Evolutionary conservation across 2,888 invertebrate species (phyloP), one percentile per base, ranked within the genome.

Genomic region (Bellardia bayeri): DNA sequence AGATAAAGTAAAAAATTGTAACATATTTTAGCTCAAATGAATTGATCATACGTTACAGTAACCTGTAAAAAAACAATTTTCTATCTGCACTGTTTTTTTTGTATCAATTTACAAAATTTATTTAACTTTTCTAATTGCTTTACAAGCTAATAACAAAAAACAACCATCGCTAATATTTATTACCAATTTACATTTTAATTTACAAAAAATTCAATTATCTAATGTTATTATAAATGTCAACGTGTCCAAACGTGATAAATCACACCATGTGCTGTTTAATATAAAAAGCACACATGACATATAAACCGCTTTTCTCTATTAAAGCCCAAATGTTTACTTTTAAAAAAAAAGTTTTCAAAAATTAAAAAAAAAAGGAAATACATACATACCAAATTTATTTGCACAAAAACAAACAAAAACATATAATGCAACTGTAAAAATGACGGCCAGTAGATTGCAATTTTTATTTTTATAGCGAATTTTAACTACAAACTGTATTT

Each of bases 201-300:
- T 49, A 68, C 14, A 63, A 68, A 42, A 16, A 86, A 78, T 85
- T 74, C 68, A 86, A 74, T 86, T 79, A 82, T 63, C 72, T 68
- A 78, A 78, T 69, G 42, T 85, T 71, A 86, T 83, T 80, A 72
- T 37, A 82, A 82, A 84, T 51, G 58, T 90, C 89, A 90, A 90
- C 88, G 71, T 88, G 84, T 84, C 81, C 69, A 88, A 87, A 56
- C 75, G 72, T 74, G 82, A 76, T 86, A 88, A 86, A 83, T 88
- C 75, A 71, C n/a, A 54, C 33, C 30, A 40, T 49, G 40, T 58
- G 64, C 16, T 56, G 45, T 30, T 51, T 23, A 68, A 33, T 11
- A 74, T 13, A 40, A 45, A 42, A 23, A 51, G 14, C 14, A 1
- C 13, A 37, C 54, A 42, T 33, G n/a, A 0, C 16, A 49, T 45